phyloP scores from a whole-genome alignment of 2,797 vertebrate species.

The Amphiprion clarkii region DNA sequence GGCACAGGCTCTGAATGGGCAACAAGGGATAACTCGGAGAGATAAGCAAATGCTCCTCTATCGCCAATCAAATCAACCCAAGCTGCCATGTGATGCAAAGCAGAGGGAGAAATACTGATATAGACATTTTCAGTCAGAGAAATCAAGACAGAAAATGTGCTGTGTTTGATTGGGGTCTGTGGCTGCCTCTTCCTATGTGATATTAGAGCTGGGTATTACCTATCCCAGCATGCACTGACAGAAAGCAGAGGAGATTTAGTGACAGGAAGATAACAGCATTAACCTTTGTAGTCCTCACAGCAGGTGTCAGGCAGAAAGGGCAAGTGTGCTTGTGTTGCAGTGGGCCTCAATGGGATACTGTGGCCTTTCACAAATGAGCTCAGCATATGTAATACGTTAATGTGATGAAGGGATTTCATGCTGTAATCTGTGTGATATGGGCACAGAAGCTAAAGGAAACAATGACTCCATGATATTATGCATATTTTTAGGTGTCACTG shows the following conservation, averaged over 20 bases:
- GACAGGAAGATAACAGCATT: slow-evolving; percentile 32
- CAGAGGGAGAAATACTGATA: background rate
- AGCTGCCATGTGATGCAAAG: slow-evolving; percentile 23
- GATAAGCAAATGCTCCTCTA: slow-evolving; percentile 43
- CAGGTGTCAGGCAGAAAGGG: slow-evolving; percentile 15
- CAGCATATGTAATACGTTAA: slow-evolving; percentile 14
- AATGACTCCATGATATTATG: background rate
- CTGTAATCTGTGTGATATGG: background rate
- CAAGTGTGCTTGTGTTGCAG: slow-evolving; percentile 19
- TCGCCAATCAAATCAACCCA: background rate
- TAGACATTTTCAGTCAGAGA: background rate
- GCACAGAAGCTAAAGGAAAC: background rate
- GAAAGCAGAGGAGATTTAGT: slow-evolving; percentile 19
- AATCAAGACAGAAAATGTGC: background rate
- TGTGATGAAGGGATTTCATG: background rate
- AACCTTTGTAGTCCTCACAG: slow-evolving; percentile 23
- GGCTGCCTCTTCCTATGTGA: background rate
- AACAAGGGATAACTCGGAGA: slow-evolving; percentile 19
- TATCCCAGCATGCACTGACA: slow-evolving; percentile 11
- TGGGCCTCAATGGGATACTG: slow-evolving; percentile 5
- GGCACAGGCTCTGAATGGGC: slow-evolving; percentile 19
- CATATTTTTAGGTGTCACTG: slow-evolving; percentile 18
- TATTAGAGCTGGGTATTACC: background rate
- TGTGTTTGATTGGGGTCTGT: background rate
- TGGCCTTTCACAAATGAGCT: slow-evolving; percentile 10